A percentile compares a stretch with the other conserved stretches of the same genome.
These are phyloP conservation scores for Hippocampus barbouri DNA, from an alignment of 2,113 vertebrate genomes.

Conservation along the genomic window DNA sequence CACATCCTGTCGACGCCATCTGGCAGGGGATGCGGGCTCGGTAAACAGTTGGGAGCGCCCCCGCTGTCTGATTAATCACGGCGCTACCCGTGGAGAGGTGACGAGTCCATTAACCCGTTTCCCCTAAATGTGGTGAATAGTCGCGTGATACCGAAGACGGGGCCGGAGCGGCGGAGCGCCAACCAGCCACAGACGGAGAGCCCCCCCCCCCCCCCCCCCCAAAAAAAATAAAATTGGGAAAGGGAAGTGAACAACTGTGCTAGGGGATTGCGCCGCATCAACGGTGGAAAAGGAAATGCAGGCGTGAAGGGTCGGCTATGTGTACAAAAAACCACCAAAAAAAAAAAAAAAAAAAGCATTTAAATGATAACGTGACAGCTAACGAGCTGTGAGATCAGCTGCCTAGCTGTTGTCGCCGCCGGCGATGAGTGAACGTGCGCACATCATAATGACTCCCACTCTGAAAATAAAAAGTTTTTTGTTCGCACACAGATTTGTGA, in stretches of 20 bases:
- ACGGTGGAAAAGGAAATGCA: neutral
- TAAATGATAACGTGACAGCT: neutral
- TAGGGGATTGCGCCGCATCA: slow-evolving; percentile 7
- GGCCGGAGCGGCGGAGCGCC: neutral
- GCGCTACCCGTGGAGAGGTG: slow-evolving; percentile 63
- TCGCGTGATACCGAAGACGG: neutral
- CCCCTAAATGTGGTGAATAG: neutral
- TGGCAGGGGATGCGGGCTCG: slow-evolving; percentile 53
- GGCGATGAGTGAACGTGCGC: no score
- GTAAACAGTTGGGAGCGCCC: slow-evolving; percentile 24
- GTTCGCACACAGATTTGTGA: neutral
- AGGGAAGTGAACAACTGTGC: slow-evolving; percentile 28
- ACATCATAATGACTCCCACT: neutral
- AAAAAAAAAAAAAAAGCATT: neutral
- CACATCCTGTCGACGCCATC: slow-evolving; percentile 63
- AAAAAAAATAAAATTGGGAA: neutral
- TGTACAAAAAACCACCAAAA: slow-evolving; percentile 1
- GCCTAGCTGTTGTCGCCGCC: neutral
- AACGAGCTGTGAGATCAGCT: slow-evolving; percentile 43
- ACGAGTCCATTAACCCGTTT: slow-evolving; percentile 69
- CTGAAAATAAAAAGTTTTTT: neutral
- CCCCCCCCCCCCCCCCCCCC: no score
- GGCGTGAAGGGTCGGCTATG: slow-evolving; percentile 18
- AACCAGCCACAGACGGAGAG: slow-evolving; percentile 29
- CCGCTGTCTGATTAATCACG: slow-evolving; percentile 67